A percentile compares a stretch with the other conserved stretches of the same genome.
These are phyloP conservation scores for Spodoptera picta DNA, from an alignment of 2,888 invertebrate genomes.

Conservation along the genomic window DNA sequence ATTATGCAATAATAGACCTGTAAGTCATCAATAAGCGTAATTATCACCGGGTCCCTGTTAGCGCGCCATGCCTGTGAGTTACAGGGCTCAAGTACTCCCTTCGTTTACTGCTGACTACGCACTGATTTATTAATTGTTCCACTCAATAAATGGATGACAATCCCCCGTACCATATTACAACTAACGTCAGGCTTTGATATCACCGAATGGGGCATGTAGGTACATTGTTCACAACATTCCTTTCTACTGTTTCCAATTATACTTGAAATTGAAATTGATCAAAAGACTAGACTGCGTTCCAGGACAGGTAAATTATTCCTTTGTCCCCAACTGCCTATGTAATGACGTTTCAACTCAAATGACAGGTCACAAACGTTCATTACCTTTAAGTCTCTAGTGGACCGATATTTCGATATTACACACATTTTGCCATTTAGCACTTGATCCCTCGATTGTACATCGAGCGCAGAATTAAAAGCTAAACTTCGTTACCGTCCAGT, in stretches of 20 bases:
- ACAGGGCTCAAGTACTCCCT: conserved; percentile 4
- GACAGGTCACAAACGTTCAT: not conserved
- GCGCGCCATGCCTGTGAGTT: conserved; percentile 10
- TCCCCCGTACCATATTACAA: not conserved
- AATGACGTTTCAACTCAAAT: not conserved
- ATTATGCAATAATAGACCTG: too few relatives aligned
- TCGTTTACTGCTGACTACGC: conserved; percentile 16
- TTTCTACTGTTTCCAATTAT: too few relatives aligned
- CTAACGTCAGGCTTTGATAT: not conserved
- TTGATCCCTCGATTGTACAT: conserved; percentile 57
- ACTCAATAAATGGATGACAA: conserved; percentile 32
- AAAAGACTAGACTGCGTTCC: too few relatives aligned
- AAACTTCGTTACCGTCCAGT: conserved; percentile 85
- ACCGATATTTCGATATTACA: conserved; percentile 25
- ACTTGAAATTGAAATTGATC: too few relatives aligned
- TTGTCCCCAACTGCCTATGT: too few relatives aligned
- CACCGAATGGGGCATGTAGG: too few relatives aligned
- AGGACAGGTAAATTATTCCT: too few relatives aligned
- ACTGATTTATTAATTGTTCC: conserved; percentile 21
- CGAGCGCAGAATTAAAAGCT: conserved; percentile 82
- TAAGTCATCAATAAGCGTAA: too few relatives aligned
- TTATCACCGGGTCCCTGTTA: not conserved
- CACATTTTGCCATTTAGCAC: conserved; percentile 26
- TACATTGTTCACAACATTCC: too few relatives aligned
- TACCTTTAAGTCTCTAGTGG: not conserved